Evolutionary conservation across 2,888 invertebrate species (phyloP), one percentile per base, ranked within the genome.

Genomic region (Chalcosyrphus nemorum): DNA sequence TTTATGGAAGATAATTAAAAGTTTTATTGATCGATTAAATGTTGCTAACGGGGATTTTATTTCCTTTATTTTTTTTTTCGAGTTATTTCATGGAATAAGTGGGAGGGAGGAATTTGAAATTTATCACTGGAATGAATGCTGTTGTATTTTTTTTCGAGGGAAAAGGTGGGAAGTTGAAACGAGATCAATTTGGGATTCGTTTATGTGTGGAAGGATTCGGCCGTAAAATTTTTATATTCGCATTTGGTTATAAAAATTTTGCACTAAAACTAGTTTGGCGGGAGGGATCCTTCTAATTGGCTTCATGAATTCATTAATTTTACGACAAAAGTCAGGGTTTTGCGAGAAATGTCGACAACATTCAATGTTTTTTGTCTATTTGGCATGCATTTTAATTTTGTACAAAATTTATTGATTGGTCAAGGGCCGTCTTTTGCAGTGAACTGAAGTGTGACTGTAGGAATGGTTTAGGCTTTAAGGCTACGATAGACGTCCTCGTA

Each of bases 21-120:
- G 41, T 50, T 61, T 71, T 50, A 71, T 71, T 59, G 71, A 29
- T 50, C 71, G 29, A 50, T 61, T 61, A 71, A 71, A 61, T 41
- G 9, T 17, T 27, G 5, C 15, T 43, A 47, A 70, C 57, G 57
- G 45, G 47, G 24, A 35, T 57, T 35, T 9, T 13, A 11, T 32
- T 47, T 21, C 32, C 2, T 32, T 32, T 32, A 32, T 47, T 29
- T 50, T 32, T 32, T 32, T 9, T 47, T 29, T 50, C 19, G 47
- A 13, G 32, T 27, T 9, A 19, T 63, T 63, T 2, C 4, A 13
- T 47, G 6, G 27, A n/a, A 29, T 45, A 15, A n/a, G 17, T 17
- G n/a, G 21, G 21, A 41, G n/a, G 38, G 43, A 11, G 54, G 6
- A 56, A 4, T 13, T 35, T 17, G 11, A 13, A 45, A 29, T 43